Conservation (phyloP, 2,888 invertebrate species). For the Coremacera marginata region DNA sequence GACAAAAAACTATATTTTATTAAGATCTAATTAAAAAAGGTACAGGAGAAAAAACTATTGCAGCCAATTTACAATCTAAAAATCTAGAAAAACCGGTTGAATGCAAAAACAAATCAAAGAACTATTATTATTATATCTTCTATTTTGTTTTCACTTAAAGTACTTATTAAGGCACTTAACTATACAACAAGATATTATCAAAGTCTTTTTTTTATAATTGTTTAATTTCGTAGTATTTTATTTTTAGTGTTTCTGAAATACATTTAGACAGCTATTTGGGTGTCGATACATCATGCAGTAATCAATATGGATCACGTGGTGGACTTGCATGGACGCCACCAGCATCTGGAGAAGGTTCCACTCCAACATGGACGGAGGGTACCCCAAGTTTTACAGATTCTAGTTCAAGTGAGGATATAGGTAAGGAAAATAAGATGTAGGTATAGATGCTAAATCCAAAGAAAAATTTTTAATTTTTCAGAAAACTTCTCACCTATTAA, state of each 20-base stretch:
- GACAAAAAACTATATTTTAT: no score
- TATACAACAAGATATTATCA: no score
- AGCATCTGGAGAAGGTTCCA: constrained; percentile 88
- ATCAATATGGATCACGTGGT: constrained; percentile 71
- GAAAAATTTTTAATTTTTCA: constrained; percentile 48
- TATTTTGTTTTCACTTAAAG: no score
- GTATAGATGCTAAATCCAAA: constrained; percentile 1
- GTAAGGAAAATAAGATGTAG: constrained; percentile 60
- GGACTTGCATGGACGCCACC: constrained; percentile 82
- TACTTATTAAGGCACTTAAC: no score
- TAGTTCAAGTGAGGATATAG: constrained; percentile 90
- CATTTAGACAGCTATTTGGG: constrained; percentile 75
- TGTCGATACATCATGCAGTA: constrained; percentile 69
- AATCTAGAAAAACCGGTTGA: no score
- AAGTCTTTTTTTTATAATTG: background rate
- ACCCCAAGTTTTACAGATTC: constrained; percentile 98
- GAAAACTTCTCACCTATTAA: constrained; percentile 71
- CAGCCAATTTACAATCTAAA: no score
- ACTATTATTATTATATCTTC: no score
- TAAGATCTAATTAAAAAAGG: no score
- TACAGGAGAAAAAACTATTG: no score
- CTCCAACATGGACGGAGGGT: constrained; percentile 99
- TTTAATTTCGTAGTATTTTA: constrained; percentile 37
- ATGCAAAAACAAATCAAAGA: no score
- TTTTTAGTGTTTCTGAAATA: constrained; percentile 78